Base-by-base conservation (phyloP, 2,797 vertebrate genomes). In the Gastrophryne carolinensis region DNA sequence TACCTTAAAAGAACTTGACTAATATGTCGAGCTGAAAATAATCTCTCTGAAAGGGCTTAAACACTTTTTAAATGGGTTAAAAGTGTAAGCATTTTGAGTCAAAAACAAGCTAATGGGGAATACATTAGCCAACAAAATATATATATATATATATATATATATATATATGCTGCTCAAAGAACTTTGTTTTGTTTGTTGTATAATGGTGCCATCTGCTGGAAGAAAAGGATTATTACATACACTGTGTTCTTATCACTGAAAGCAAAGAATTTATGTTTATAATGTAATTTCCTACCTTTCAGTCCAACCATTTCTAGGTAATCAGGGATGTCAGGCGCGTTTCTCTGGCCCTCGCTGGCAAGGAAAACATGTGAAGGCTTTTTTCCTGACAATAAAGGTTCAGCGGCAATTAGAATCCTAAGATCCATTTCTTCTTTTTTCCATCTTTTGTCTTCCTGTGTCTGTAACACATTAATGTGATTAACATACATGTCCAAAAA, bases 351-450 rank as follows among this genome's bases (percentile, higher is more conserved):
- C 57, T 80, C 82, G 19, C n/a, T 62, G 67, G 79, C 0, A 63
- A 79, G 72, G 56, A 84, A 61, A 32, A 4, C 2, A 0, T 34
- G 72, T 60, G 82, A 86, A 78, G 15, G 73, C 83, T 69, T 93
- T 84, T 78, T 86, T 65, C 78, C 56, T 72, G 84, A 92, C 47
- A 89, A 52, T 61, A 97, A 50, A 29, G 79, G 86, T 72, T 89
- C 92, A 73, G 93, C 86, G 23, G 89, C 77, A 15, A 87, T 63
- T 50, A 98, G 88, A 78, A 98, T 87, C 37, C 80, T 83, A 35
- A 99, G 87, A 78, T 98, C 95, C 79, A 82, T 81, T 86, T 93
- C 90, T 60, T 88, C 90, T 80, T 86, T 94, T 81, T 89, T 92
- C 82, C 90, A 91, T 3, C 27, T 47, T 23, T 74, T 80, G 9